Percentiles rank a stretch among this genome's conserved stretches.
These are phyloP conservation scores for Ptilonorhynchus violaceus DNA, from an alignment of 2,113 vertebrate species.

Conservation along the genomic window DNA sequence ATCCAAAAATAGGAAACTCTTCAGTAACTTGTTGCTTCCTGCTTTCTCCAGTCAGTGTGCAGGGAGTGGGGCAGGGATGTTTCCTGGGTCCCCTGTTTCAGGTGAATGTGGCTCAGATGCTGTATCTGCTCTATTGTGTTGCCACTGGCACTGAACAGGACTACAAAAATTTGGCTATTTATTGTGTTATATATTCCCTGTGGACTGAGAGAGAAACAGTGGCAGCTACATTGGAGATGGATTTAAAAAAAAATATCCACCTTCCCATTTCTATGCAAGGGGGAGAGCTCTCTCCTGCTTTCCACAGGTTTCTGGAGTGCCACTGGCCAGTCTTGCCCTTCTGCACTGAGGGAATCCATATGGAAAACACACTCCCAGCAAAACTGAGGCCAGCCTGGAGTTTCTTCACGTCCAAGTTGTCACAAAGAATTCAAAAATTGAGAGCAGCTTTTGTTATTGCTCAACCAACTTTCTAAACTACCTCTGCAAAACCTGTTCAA, in stretches of 20 bases:
- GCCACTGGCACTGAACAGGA: neutral
- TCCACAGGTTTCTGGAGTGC: neutral
- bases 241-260: neutral
- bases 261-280: neutral
- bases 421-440: neutral
- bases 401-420: neutral
- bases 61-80: neutral
- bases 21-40: neutral
- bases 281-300: neutral
- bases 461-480: neutral
- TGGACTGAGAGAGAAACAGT: neutral
- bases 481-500: neutral
- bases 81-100: fast-evolving
- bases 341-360: neutral
- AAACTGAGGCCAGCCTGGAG: neutral
- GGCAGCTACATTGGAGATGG: neutral
- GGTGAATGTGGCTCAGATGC: neutral
- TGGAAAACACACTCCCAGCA: neutral
- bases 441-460: neutral
- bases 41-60: fast-evolving
- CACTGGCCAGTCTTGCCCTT: neutral
- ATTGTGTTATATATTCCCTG: neutral
- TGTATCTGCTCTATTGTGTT: neutral
- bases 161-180: neutral
- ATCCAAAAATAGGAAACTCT: neutral